Evolutionary conservation across 2,113 vertebrate species (phyloP).

Genomic region (Pyxicephalus adspersus): DNA sequence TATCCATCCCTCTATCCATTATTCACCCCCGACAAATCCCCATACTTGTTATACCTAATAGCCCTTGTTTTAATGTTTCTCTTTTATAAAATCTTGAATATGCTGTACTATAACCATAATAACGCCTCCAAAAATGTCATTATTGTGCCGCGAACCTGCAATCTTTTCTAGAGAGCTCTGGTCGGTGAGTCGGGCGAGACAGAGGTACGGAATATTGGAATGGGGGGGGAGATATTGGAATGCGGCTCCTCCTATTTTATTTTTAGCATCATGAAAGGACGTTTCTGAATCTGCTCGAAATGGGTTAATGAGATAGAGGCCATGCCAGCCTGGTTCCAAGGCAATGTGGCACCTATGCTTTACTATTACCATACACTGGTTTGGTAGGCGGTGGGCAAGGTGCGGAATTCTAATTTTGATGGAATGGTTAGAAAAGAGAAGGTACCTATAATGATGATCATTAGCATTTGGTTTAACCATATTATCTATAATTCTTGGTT

Average conservation of each 20-base stretch:
- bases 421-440: no score
- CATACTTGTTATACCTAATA: no score
- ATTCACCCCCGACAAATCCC: no score
- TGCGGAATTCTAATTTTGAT: no score
- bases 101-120: no score
- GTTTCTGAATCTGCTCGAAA: conserved; percentile 45
- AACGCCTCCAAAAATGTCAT: not conserved
- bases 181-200: not conserved
- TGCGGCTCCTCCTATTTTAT: conserved; percentile 41
- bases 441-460: no score
- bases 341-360: not conserved
- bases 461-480: no score
- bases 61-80: no score
- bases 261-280: conserved; percentile 51
- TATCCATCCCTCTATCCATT: no score
- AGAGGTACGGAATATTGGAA: conserved; percentile 26
- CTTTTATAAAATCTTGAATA: no score
- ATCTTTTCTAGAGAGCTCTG: not conserved
- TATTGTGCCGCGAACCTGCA: not conserved
- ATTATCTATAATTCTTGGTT: no score
- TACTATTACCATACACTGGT: not conserved
- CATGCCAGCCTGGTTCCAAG: conserved; percentile 19
- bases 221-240: conserved; percentile 2
- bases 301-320: conserved; percentile 36
- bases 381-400: not conserved